These are phyloP conservation scores for Galeopterus variegatus DNA, from an alignment of 2,113 vertebrate species.

Conservation along the genomic window DNA sequence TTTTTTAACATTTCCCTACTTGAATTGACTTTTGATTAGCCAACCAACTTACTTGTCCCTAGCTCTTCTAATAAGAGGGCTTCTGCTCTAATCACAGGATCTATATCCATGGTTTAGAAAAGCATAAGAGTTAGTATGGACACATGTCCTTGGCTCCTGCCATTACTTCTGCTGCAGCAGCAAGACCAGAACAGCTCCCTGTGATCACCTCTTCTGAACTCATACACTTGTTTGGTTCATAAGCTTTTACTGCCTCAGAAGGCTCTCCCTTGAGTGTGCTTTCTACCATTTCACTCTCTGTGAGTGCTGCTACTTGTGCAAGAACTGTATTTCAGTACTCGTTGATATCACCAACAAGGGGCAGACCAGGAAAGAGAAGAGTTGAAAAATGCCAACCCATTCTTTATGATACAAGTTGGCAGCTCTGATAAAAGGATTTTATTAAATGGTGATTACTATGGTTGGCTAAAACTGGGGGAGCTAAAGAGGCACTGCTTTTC, in stretches of 20 bases:
- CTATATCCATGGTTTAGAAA: not conserved
- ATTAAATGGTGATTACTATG: not conserved
- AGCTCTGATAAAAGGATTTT: not conserved
- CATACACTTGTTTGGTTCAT: not conserved
- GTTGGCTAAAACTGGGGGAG: not conserved
- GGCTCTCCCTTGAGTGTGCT: not conserved
- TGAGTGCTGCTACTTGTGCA: not conserved
- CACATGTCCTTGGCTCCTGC: not conserved
- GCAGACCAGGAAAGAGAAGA: conserved; percentile 37
- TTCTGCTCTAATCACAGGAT: not conserved
- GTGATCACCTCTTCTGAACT: not conserved
- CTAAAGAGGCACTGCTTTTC: not conserved
- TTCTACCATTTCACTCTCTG: not conserved
- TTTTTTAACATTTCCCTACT: not conserved
- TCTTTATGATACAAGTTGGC: not conserved
- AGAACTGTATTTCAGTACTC: not conserved
- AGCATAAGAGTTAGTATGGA: too few species aligned
- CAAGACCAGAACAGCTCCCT: not conserved
- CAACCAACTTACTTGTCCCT: not conserved
- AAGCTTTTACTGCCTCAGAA: not conserved
- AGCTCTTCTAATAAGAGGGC: not conserved
- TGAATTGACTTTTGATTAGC: not conserved
- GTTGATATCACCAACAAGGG: not conserved
- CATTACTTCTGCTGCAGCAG: not conserved
- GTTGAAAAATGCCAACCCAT: not conserved